A percentile compares a stretch with the other conserved stretches of the same genome.
phyloP scores from a whole-genome alignment of 92 coral and sea anemone genomes.

The Heliopora coerulea region DNA sequence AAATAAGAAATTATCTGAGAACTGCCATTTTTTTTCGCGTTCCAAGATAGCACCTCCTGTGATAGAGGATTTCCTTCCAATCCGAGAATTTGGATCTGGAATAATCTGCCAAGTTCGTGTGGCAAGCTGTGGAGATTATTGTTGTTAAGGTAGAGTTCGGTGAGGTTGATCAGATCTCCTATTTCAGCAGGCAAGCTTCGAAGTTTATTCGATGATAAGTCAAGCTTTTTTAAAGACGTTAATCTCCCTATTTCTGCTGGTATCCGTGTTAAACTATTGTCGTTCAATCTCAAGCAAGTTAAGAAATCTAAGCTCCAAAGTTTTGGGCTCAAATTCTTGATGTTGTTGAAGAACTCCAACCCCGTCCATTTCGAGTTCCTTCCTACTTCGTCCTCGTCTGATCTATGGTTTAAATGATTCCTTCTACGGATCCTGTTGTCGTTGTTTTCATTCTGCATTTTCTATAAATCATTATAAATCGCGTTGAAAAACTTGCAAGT shows the following conservation, averaged over 20 bases:
- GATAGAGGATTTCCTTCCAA: slow-evolving; percentile 94
- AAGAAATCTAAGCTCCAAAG: slow-evolving; percentile 96
- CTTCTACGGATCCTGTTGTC: slow-evolving; percentile 71
- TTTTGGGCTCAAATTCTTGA: slow-evolving; percentile 98
- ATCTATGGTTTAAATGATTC: slow-evolving; percentile 80
- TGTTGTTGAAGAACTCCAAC: slow-evolving; percentile 96
- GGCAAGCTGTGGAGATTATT: slow-evolving; percentile 90
- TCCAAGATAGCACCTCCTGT: slow-evolving; percentile 76
- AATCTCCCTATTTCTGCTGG: slow-evolving; percentile 95
- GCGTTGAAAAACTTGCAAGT: slow-evolving; percentile 59
- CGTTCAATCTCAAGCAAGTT: slow-evolving; percentile 90
- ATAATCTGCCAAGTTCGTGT: slow-evolving; percentile 97
- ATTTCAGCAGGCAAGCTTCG: slow-evolving; percentile 99
- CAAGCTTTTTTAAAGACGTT: slow-evolving; percentile 82
- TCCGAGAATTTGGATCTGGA: slow-evolving; percentile 95
- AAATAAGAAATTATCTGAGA: slow-evolving; percentile 78
- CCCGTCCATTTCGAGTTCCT: slow-evolving; percentile 95
- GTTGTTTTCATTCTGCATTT: slow-evolving; percentile 99
- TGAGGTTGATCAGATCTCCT: slow-evolving; percentile 99
- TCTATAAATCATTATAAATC: slow-evolving; percentile 85
- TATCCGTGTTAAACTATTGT: slow-evolving; percentile 90
- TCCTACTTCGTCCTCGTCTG: slow-evolving; percentile 90
- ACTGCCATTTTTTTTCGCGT: slow-evolving; percentile 86
- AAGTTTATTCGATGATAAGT: slow-evolving; percentile 92
- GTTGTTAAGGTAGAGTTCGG: slow-evolving; percentile 96